These are phyloP conservation scores for Nudaria mundana DNA, from an alignment of 2,888 invertebrate genomes.

Conservation along the genomic window DNA sequence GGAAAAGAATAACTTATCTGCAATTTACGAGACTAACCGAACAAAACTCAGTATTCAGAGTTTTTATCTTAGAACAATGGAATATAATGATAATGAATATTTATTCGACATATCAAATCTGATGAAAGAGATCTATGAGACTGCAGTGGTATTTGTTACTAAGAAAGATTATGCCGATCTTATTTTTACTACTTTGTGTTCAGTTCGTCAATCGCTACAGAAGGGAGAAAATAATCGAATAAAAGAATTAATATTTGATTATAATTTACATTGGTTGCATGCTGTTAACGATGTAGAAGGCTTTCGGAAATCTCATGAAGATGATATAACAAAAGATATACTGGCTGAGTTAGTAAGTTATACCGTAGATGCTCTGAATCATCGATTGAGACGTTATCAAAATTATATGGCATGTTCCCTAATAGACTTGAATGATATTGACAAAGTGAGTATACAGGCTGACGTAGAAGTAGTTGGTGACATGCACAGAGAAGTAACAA, in stretches of 20 bases:
- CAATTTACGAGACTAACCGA: too few species aligned
- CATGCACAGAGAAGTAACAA: conserved; percentile 60
- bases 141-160: conserved; percentile 59
- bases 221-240: conserved; percentile 38
- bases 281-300: conserved; percentile 58
- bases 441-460: conserved; percentile 46
- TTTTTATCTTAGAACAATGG: conserved; percentile 12
- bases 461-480: conserved; percentile 70
- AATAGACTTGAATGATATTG: conserved; percentile 35
- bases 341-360: conserved; percentile 55
- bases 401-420: conserved; percentile 53
- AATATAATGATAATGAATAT: conserved; percentile 38
- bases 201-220: conserved; percentile 45
- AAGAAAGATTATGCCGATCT: conserved; percentile 60
- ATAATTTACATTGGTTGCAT: conserved; percentile 65
- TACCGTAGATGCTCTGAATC: conserved; percentile 57
- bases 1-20: too few species aligned
- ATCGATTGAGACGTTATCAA: conserved; percentile 57
- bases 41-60: too few species aligned
- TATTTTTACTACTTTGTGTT: conserved; percentile 59
- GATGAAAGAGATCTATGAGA: conserved; percentile 67
- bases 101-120: conserved; percentile 62
- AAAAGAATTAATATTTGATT: conserved; percentile 58
- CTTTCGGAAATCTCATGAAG: conserved; percentile 42
- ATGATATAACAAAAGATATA: conserved; percentile 43